Evolutionary conservation across 2,113 vertebrate genomes (phyloP).

Genomic region (Emydura subglobosa): DNA sequence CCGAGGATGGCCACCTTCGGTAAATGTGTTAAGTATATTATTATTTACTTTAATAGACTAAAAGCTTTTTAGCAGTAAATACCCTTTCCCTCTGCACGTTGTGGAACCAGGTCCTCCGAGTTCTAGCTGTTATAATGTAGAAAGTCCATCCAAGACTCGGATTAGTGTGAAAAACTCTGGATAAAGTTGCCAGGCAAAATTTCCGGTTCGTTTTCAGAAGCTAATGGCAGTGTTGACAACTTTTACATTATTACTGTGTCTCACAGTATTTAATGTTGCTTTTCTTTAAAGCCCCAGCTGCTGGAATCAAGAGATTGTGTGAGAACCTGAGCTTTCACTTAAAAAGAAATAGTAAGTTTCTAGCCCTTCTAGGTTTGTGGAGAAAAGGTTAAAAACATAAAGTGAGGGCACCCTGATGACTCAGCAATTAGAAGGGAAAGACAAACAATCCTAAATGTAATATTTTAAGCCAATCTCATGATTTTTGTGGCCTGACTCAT

Average conservation of each 20-base stretch:
- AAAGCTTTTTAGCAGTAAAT: background rate
- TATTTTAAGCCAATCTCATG: background rate
- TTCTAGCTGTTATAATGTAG: conserved; percentile 29
- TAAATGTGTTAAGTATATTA: background rate
- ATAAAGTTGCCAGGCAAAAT: background rate
- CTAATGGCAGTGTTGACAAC: background rate
- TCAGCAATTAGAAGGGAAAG: background rate
- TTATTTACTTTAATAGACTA: conserved; percentile 5
- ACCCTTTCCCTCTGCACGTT: conserved; percentile 33
- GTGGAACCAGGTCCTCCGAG: conserved; percentile 13
- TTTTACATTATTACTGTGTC: background rate
- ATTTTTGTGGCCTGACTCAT: background rate
- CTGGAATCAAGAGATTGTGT: background rate
- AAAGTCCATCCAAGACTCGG: background rate
- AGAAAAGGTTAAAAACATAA: background rate
- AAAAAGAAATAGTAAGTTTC: background rate
- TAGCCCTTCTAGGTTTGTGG: background rate
- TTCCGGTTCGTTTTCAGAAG: background rate
- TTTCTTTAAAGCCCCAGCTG: background rate
- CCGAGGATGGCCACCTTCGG: background rate
- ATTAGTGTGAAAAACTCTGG: background rate
- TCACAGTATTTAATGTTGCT: background rate
- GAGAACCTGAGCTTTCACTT: background rate
- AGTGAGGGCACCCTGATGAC: background rate
- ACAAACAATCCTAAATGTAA: background rate